A percentile compares a stretch with the other conserved stretches of the same genome.
These are phyloP conservation scores for Cydia splendana DNA, from an alignment of 1,140 invertebrate genomes.

Conservation along the genomic window DNA sequence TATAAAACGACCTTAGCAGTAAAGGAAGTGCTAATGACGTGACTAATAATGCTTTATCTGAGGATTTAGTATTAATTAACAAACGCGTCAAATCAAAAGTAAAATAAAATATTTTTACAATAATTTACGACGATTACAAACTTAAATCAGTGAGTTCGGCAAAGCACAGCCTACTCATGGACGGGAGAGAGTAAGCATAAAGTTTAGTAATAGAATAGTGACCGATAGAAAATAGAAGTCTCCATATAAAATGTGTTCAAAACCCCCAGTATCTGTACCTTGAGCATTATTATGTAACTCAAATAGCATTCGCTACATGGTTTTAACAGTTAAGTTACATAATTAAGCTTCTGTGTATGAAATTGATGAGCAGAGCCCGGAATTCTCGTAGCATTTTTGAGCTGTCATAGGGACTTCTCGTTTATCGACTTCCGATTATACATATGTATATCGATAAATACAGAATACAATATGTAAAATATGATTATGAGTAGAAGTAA, in stretches of 20 bases:
- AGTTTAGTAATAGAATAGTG: background rate
- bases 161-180: background rate
- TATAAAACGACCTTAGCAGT: too few relatives aligned
- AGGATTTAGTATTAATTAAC: background rate
- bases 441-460: too few relatives aligned
- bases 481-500: too few relatives aligned
- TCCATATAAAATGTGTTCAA: background rate
- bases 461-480: too few relatives aligned
- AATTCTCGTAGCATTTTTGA: too few relatives aligned
- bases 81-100: background rate
- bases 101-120: background rate
- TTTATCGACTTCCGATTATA: too few relatives aligned
- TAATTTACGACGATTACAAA: background rate
- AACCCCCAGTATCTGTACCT: background rate
- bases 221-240: background rate
- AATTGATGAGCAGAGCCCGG: too few relatives aligned
- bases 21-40: too few relatives aligned
- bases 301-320: background rate
- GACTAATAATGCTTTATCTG: background rate
- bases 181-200: background rate
- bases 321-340: background rate
- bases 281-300: background rate
- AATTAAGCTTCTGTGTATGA: background rate
- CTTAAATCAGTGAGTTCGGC: background rate
- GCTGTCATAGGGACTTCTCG: too few relatives aligned